Evolutionary conservation across 2,888 invertebrate genomes (phyloP).

Genomic region (Polydrusus cervinus): DNA sequence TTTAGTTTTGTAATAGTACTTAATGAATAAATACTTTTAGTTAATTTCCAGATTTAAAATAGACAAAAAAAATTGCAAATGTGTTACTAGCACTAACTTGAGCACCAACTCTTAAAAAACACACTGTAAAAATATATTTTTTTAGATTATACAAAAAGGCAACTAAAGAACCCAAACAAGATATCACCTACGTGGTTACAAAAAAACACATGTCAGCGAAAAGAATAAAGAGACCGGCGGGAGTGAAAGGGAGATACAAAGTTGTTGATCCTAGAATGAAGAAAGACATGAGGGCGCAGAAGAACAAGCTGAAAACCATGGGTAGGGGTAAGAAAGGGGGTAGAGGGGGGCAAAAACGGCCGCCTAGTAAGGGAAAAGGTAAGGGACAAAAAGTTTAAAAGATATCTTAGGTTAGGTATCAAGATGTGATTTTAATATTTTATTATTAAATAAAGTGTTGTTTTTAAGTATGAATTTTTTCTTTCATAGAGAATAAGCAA

Average conservation of each 20-base stretch:
- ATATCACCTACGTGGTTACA: constrained; percentile 94
- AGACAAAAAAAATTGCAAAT: too few relatives aligned
- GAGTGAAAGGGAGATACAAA: constrained; percentile 93
- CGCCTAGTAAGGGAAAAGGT: constrained; percentile 23
- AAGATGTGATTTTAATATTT: constrained; percentile 11
- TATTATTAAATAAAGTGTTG: constrained; percentile 11
- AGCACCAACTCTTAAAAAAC: too few relatives aligned
- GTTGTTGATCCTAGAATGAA: constrained; percentile 98
- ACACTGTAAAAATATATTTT: constrained; percentile 17
- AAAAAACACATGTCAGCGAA: constrained; percentile 89
- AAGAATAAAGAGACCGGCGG: constrained; percentile 84
- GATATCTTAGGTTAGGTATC: not conserved
- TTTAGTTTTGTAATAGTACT: too few relatives aligned
- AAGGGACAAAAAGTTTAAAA: constrained; percentile 16
- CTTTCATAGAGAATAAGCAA: not conserved
- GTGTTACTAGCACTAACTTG: too few relatives aligned
- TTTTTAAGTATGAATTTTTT: not conserved
- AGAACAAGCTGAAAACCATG: constrained; percentile 68
- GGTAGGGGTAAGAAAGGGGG: constrained; percentile 64
- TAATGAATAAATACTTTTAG: too few relatives aligned
- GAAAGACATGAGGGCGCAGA: constrained; percentile 87
- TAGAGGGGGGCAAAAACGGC: constrained; percentile 25
- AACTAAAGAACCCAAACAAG: constrained; percentile 87
- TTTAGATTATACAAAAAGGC: constrained; percentile 93
- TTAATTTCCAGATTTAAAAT: too few relatives aligned